Percentiles rank a stretch among this genome's conserved stretches.
Conservation (phyloP, 1,140 invertebrate species). For the Bombus waltoni region DNA sequence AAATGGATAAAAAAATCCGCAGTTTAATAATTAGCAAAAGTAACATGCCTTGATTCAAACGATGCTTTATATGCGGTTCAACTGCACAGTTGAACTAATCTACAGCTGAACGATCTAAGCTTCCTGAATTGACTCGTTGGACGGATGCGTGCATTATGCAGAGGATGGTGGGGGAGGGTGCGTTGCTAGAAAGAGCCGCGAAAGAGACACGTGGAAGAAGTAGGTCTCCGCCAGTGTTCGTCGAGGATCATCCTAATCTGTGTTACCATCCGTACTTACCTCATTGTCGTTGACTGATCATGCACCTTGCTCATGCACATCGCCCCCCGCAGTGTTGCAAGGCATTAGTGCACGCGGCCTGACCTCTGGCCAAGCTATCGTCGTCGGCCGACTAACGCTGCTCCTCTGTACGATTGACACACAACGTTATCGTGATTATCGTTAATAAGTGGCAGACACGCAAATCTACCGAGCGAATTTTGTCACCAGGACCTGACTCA, state of each 20-base stretch:
- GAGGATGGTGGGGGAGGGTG: neutral
- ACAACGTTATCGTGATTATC: slow-evolving; percentile 15
- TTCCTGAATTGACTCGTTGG: slow-evolving; percentile 39
- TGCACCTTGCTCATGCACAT: slow-evolving; percentile 49
- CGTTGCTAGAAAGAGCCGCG: neutral
- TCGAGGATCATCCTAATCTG: slow-evolving; percentile 52
- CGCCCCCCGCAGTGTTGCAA: neutral
- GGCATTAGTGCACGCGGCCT: neutral
- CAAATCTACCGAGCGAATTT: slow-evolving; percentile 10
- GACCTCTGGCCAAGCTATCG: slow-evolving; percentile 21
- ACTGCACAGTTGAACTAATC: slow-evolving; percentile 1
- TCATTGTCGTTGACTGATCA: slow-evolving; percentile 57
- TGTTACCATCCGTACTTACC: slow-evolving; percentile 47
- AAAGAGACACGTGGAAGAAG: slow-evolving; percentile 42
- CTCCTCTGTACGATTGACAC: slow-evolving; percentile 34
- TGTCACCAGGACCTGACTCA: neutral
- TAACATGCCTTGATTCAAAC: neutral
- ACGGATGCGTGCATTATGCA: neutral
- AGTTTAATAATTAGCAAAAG: neutral
- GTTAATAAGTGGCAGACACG: slow-evolving; percentile 40
- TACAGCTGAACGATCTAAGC: neutral
- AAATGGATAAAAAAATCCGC: neutral
- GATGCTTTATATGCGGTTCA: neutral
- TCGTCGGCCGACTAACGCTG: slow-evolving; percentile 4
- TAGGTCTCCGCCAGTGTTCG: slow-evolving; percentile 36